phyloP scores from a whole-genome alignment of 2,888 invertebrate genomes.

The Galeruca laticollis region DNA sequence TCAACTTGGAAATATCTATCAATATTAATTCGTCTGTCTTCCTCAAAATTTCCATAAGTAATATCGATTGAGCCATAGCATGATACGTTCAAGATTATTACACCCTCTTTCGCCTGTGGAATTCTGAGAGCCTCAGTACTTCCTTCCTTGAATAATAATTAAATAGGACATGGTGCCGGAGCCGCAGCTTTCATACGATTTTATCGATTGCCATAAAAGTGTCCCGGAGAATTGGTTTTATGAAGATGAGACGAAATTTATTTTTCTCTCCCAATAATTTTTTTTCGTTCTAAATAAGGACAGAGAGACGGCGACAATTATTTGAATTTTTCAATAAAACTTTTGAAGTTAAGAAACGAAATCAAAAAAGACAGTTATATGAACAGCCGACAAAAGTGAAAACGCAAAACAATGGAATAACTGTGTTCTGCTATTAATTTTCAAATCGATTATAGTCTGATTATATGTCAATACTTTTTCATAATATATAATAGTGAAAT shows the following conservation, averaged over 20 bases:
- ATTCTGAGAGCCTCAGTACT: constrained; percentile 11
- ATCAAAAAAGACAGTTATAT: no score
- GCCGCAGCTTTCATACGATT: constrained; percentile 10
- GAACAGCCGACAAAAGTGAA: no score
- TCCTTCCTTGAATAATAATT: constrained; percentile 31
- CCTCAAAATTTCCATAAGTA: neutral
- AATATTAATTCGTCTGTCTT: neutral
- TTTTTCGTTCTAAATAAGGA: no score
- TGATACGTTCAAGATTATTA: constrained; percentile 3
- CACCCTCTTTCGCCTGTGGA: neutral
- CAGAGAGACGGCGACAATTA: no score
- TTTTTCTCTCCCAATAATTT: neutral
- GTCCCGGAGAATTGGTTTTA: constrained; percentile 22
- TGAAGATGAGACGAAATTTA: constrained; percentile 16
- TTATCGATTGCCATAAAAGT: constrained; percentile 33
- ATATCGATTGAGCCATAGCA: constrained; percentile 1
- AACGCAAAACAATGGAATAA: no score
- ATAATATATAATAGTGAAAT: no score
- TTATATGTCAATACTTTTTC: no score
- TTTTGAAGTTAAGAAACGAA: no score
- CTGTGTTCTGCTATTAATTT: no score
- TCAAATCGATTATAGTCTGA: no score
- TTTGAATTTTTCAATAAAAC: no score
- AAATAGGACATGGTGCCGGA: constrained; percentile 19
- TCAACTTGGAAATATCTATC: no score